Conservation (phyloP, 2,113 vertebrate species). For the Datnioides undecimradiatus region DNA sequence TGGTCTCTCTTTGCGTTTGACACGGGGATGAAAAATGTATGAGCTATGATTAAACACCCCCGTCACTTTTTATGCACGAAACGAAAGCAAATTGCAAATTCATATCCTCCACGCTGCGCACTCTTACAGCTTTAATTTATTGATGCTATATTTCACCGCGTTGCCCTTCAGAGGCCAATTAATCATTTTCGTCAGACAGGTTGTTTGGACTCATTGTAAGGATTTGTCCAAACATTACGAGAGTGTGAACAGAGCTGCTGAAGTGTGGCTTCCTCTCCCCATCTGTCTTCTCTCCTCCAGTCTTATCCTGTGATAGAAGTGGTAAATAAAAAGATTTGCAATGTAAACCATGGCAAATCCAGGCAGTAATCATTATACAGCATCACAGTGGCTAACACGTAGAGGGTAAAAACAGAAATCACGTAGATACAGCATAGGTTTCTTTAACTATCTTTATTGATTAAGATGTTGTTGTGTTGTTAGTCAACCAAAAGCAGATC, state of each 20-base stretch:
- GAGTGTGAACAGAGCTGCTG: slow-evolving; percentile 72
- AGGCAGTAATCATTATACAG: slow-evolving; percentile 42
- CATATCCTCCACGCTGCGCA: neutral
- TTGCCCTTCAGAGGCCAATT: slow-evolving; percentile 45
- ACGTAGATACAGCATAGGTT: neutral
- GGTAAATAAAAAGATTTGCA: slow-evolving; percentile 38
- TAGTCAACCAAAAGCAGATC: neutral
- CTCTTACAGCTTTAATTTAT: slow-evolving; percentile 24
- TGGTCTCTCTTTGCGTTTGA: slow-evolving; percentile 25
- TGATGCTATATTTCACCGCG: slow-evolving; percentile 31
- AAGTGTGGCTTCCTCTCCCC: slow-evolving; percentile 61
- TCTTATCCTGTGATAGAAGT: slow-evolving; percentile 14
- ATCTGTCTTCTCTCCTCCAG: slow-evolving; percentile 45
- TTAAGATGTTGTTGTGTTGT: neutral
- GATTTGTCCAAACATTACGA: slow-evolving; percentile 74
- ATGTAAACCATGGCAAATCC: slow-evolving; percentile 41
- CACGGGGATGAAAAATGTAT: slow-evolving; percentile 5
- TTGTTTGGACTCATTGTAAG: slow-evolving; percentile 64
- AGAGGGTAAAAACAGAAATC: neutral
- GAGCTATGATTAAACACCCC: neutral
- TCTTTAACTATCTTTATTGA: too few relatives aligned
- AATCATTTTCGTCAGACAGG: slow-evolving; percentile 48
- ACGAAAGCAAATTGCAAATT: slow-evolving; percentile 2
- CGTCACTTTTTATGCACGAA: slow-evolving; percentile 29
- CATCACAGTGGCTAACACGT: neutral